Evolutionary conservation across 2,113 vertebrate species (phyloP), one percentile per base, ranked within the genome.

Genomic region (Cacatua alba): DNA sequence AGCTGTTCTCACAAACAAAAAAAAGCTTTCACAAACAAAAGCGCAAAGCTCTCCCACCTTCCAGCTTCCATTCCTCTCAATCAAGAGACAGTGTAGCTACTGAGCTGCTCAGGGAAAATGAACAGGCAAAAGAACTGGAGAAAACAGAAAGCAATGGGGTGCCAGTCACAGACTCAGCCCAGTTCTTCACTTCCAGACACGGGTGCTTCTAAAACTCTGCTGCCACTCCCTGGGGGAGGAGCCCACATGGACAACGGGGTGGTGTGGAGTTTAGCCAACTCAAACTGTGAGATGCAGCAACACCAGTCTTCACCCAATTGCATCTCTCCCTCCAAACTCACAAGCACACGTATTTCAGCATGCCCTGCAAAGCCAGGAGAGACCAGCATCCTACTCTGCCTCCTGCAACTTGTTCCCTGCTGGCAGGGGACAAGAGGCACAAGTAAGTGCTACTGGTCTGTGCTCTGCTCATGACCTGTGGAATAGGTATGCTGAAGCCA

Each of bases 341-440:
- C 1, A 1, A 69, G 46, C 11, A 41, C 10, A 12, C 9, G 26
- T 33, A 51, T 18, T 31, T 52, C 0, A 0, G 44, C 11, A 5
- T 5, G 5, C 9, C 12, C 43, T 51, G 39, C 24, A 55, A 82
- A 48, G 17, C 44, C 44, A 63, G 51, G 17, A 70, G n/a, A 74
- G 39, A 64, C 1, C 1, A 13, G 2, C 6, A 1, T 4, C 25
- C 0, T 18, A 7, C 41, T 77, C 52, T 49, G 46, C 51, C 49
- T 57, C 44, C 17, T 67, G 46, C 37, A 63, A 63, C 26, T 63
- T 53, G 13, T 24, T 82, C 13, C 11, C 24, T 1, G 1, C 28
- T 31, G 21, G 10, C 25, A 53, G 28, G 28, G 25, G 19, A 53
- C 23, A n/a, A 68, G 48, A 71, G 55, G 8, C 46, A 74, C 25